A percentile compares a stretch with the other conserved stretches of the same genome.
Conservation (phyloP, 2,797 vertebrate genomes). For the Chrysolophus pictus region DNA sequence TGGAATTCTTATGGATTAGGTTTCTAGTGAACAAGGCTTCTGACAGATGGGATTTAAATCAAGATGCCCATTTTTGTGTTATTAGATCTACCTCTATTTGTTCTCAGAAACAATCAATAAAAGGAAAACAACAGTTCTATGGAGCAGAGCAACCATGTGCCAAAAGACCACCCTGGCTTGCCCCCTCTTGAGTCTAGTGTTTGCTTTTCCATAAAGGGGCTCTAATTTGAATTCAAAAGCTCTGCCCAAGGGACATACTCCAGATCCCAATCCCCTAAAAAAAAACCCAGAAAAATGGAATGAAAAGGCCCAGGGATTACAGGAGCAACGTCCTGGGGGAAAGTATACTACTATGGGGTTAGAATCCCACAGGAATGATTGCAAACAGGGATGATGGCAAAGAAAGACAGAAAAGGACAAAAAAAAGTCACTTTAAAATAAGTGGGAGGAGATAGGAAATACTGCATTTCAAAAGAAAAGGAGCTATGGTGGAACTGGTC, state of each 20-base stretch:
- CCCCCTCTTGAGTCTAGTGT: not conserved
- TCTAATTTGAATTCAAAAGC: not conserved
- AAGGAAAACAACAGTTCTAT: not conserved
- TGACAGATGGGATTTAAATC: not conserved
- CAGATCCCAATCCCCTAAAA: not conserved
- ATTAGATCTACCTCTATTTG: not conserved
- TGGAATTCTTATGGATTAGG: not conserved
- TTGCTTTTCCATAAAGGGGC: not conserved
- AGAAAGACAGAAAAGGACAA: not conserved
- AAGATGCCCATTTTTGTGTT: not conserved
- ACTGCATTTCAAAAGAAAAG: constrained; percentile 8
- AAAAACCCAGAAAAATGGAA: not conserved
- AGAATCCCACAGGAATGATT: not conserved
- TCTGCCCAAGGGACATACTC: not conserved
- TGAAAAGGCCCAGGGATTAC: not conserved
- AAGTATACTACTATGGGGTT: not conserved
- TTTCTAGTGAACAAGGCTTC: not conserved
- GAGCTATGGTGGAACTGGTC: constrained; percentile 35
- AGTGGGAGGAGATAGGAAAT: not conserved
- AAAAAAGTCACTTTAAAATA: not conserved
- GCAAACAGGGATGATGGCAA: not conserved
- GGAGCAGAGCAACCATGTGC: not conserved
- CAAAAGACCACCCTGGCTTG: not conserved
- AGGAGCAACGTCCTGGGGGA: not conserved
- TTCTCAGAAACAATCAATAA: not conserved